These are phyloP conservation scores for Lagopus leucura DNA, from an alignment of 2,113 vertebrate species.

Conservation along the genomic window DNA sequence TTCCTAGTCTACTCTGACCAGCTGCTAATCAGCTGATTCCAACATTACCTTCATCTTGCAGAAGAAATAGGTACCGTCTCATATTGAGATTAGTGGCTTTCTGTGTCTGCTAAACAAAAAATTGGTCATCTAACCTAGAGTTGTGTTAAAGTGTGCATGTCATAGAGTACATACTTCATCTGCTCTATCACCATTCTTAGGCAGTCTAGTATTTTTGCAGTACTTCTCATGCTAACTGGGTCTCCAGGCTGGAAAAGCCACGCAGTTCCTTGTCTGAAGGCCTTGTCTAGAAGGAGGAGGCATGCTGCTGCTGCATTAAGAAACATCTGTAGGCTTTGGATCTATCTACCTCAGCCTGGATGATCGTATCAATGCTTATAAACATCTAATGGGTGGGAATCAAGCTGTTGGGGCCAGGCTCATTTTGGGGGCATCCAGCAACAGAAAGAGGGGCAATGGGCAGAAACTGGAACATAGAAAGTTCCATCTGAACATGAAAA, in stretches of 20 bases:
- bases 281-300: neutral
- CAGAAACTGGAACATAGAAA: neutral
- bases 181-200: neutral
- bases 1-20: neutral
- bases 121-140: neutral
- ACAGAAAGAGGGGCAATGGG: neutral
- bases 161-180: neutral
- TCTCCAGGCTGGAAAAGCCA: neutral
- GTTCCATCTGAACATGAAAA: neutral
- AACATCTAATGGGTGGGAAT: neutral
- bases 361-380: neutral
- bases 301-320: neutral
- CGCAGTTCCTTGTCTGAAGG: neutral
- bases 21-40: neutral
- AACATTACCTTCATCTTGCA: neutral
- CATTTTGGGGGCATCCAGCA: neutral
- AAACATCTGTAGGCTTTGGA: neutral
- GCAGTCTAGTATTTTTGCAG: neutral
- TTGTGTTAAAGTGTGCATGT: neutral
- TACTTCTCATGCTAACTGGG: rapidly evolving
- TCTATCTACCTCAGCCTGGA: neutral
- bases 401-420: neutral
- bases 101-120: neutral
- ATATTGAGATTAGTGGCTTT: neutral
- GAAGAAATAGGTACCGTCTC: neutral